A percentile compares a stretch with the other conserved stretches of the same genome.
These are phyloP conservation scores for Diadromus collaris DNA, from an alignment of 2,888 invertebrate species.

Conservation along the genomic window DNA sequence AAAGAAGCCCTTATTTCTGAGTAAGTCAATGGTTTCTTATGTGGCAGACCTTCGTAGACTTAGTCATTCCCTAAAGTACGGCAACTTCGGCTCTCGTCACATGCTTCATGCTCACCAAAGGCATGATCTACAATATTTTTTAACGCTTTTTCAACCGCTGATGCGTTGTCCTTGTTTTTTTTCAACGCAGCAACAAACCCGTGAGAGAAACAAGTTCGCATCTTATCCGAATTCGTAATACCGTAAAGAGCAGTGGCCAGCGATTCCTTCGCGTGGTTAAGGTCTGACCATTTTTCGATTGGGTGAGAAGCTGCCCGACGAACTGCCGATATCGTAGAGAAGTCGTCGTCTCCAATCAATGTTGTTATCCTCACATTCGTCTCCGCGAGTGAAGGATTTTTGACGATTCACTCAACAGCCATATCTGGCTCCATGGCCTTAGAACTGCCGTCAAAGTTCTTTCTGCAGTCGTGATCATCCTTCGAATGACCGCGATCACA, in stretches of 20 bases:
- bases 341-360: constrained; percentile 63
- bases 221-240: background rate
- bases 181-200: constrained; percentile 6
- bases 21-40: constrained; percentile 24
- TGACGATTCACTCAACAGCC: constrained; percentile 55
- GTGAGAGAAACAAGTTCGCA: constrained; percentile 1
- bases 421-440: constrained; percentile 65
- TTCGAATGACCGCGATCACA: constrained; percentile 47
- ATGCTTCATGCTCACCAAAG: constrained; percentile 12
- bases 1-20: background rate
- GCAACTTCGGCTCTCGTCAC: constrained; percentile 20
- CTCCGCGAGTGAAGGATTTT: constrained; percentile 49
- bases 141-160: background rate
- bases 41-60: background rate
- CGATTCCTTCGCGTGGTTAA: constrained; percentile 43
- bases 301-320: constrained; percentile 31
- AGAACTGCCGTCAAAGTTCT: constrained; percentile 60
- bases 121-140: constrained; percentile 9
- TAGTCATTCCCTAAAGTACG: background rate
- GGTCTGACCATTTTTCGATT: constrained; percentile 52
- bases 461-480: constrained; percentile 57
- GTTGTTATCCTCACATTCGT: constrained; percentile 47
- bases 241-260: constrained; percentile 2
- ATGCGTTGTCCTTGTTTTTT: background rate
- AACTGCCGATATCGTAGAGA: constrained; percentile 55